phyloP scores from a whole-genome alignment of 2,797 vertebrate genomes.

The Mormyrus hasselquistii region DNA sequence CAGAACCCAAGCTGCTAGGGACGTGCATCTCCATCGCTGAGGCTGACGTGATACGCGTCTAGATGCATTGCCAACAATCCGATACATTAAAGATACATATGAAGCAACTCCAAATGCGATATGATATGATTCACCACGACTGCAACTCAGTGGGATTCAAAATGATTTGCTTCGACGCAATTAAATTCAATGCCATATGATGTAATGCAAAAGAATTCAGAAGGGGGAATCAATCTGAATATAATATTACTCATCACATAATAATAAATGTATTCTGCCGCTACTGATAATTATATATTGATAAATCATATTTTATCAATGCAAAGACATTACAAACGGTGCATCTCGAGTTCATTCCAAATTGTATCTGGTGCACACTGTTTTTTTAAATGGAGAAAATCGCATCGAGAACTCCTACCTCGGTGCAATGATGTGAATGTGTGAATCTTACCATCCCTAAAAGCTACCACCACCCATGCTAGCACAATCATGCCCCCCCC shows the following conservation, averaged over 20 bases:
- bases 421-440: neutral
- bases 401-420: neutral
- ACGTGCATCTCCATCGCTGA: neutral
- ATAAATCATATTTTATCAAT: neutral
- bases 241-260: neutral
- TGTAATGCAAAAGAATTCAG: neutral
- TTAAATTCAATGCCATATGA: neutral
- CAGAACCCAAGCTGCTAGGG: neutral
- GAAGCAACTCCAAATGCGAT: neutral
- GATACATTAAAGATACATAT: neutral
- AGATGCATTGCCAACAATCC: neutral
- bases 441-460: neutral
- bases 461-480: neutral
- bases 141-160: neutral
- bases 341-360: neutral
- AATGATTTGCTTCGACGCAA: neutral
- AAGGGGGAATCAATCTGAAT: neutral
- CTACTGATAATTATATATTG: neutral
- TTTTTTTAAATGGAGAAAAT: neutral
- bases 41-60: neutral
- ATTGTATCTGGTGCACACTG: neutral
- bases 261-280: neutral
- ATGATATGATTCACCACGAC: neutral
- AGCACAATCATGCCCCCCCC: neutral
- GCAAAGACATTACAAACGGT: neutral